Conservation (phyloP, 1,140 invertebrate species). For the Thalassaphorura encarpata region DNA sequence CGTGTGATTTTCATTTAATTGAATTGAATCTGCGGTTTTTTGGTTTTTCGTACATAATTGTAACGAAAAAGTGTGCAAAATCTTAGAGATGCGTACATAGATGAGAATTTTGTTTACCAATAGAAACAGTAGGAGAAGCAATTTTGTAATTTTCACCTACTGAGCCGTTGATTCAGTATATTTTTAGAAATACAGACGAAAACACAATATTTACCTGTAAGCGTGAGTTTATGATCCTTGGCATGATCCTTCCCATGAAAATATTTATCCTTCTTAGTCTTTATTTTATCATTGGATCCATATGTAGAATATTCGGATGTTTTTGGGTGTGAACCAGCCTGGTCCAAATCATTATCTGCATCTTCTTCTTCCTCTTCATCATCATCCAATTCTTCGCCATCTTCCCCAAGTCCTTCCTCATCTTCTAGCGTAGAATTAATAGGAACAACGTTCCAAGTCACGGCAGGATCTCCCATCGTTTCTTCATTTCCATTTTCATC, state of each 20-base stretch:
- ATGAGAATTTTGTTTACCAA: too few species aligned
- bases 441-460: conserved; percentile 19
- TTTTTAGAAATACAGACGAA: too few species aligned
- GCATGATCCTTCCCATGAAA: conserved; percentile 27
- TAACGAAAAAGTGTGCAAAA: too few species aligned
- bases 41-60: too few species aligned
- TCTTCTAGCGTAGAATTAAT: not conserved
- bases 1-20: too few species aligned
- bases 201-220: conserved; percentile 28
- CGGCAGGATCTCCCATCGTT: conserved; percentile 13
- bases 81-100: too few species aligned
- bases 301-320: conserved; percentile 12
- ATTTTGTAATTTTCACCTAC: not conserved
- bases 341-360: conserved; percentile 15
- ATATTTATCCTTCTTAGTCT: conserved; percentile 17
- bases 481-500: conserved; percentile 28
- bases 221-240: conserved; percentile 12
- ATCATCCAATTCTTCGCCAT: not conserved
- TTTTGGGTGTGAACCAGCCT: conserved; percentile 17
- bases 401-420: not conserved
- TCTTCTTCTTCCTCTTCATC: conserved; percentile 21
- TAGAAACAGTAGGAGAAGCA: not conserved
- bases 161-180: too few species aligned
- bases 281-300: conserved; percentile 3
- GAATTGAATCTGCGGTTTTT: too few species aligned